Percentiles rank a stretch among this genome's conserved stretches.
Conservation (phyloP, 2,797 vertebrate species). For the Schizopygopsis malacanthus region DNA sequence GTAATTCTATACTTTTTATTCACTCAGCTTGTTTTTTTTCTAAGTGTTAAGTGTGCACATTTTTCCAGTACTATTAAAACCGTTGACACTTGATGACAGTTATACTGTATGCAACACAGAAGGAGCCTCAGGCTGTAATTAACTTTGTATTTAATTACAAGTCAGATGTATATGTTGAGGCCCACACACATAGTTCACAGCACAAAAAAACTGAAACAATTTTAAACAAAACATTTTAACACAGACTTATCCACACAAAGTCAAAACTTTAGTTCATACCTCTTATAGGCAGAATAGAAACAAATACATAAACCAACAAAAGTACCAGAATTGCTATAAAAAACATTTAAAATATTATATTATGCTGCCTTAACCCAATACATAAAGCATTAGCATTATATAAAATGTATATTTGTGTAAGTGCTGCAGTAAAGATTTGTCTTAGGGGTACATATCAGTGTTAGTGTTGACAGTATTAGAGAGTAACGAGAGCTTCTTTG, state of each 20-base stretch:
- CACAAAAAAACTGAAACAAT: background rate
- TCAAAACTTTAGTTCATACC: background rate
- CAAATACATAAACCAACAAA: background rate
- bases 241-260: background rate
- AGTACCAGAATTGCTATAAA: background rate
- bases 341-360: background rate
- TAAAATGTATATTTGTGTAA: background rate
- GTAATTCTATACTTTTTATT: background rate
- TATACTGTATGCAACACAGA: constrained; percentile 17
- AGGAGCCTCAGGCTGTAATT: background rate
- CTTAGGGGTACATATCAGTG: background rate
- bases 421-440: background rate
- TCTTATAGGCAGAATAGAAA: background rate
- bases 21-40: background rate
- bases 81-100: constrained; percentile 11
- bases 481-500: constrained; percentile 2
- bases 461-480: background rate
- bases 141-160: constrained; percentile 24
- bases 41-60: background rate
- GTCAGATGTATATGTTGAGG: constrained; percentile 2
- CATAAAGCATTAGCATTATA: constrained; percentile 12
- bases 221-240: background rate
- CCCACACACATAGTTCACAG: constrained; percentile 37
- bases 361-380: background rate
- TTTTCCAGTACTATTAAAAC: background rate